Evolutionary conservation across 2,888 invertebrate species (phyloP).

Genomic region (Loripinus fragilis): DNA sequence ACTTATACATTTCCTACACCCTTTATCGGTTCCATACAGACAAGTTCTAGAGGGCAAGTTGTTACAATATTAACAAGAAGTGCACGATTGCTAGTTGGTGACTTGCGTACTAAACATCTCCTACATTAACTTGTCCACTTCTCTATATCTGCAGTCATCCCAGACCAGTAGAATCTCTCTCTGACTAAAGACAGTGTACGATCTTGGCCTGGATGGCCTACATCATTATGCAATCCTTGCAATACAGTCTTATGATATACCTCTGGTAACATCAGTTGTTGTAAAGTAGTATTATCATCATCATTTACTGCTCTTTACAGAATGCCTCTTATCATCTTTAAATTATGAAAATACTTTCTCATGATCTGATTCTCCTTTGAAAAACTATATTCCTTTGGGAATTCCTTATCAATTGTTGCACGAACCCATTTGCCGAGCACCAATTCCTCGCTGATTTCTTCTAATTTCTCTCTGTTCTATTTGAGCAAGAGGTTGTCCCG

Average conservation of each 20-base stretch:
- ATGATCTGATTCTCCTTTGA: not conserved
- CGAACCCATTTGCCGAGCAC: not conserved
- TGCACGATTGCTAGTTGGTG: not conserved
- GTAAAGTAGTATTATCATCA: not conserved
- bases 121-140: not conserved
- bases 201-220: too few species aligned
- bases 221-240: not conserved
- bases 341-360: not conserved
- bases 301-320: not conserved
- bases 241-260: not conserved
- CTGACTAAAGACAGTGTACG: too few species aligned
- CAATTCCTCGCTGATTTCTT: not conserved
- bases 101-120: not conserved
- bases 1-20: slow-evolving; percentile 3
- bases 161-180: not conserved
- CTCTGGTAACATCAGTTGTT: not conserved
- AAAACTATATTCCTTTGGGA: not conserved
- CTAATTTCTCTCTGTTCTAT: slow-evolving; percentile 15
- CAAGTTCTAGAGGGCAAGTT: not conserved
- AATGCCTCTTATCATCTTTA: not conserved
- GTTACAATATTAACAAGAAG: not conserved
- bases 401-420: not conserved
- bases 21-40: not conserved
- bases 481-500: slow-evolving; percentile 3
- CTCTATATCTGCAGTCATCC: slow-evolving; percentile 1